phyloP scores from a whole-genome alignment of 2,797 vertebrate genomes.

The Fringilla coelebs region DNA sequence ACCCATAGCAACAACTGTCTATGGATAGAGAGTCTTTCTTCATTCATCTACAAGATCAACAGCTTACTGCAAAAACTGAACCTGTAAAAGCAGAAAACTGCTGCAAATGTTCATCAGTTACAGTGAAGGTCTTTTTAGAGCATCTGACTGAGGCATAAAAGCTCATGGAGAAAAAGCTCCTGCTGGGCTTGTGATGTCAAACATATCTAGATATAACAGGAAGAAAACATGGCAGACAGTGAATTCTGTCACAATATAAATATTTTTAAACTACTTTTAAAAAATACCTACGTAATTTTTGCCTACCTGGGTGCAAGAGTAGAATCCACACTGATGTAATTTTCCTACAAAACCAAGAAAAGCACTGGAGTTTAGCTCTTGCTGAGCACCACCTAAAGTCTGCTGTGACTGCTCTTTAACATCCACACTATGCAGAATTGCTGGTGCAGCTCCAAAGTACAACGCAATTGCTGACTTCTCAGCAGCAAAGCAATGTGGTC shows the following conservation, averaged over 20 bases:
- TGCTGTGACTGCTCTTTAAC: neutral
- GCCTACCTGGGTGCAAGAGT: neutral
- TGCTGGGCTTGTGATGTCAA: neutral
- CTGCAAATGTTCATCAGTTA: neutral
- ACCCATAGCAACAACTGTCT: neutral
- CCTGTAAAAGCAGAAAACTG: neutral
- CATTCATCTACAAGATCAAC: neutral
- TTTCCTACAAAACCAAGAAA: neutral
- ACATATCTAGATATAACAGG: neutral
- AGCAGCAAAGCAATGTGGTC: slow-evolving; percentile 28
- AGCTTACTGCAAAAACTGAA: neutral
- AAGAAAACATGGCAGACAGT: neutral
- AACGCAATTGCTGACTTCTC: slow-evolving; percentile 40
- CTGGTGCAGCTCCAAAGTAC: slow-evolving; percentile 25
- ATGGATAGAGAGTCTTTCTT: neutral
- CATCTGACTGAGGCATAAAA: neutral
- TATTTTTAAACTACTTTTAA: neutral
- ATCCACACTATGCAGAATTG: neutral
- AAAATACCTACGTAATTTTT: neutral
- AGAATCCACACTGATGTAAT: neutral
- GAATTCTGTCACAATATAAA: neutral
- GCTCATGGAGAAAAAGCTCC: neutral
- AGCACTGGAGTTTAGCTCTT: neutral
- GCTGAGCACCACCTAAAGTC: neutral
- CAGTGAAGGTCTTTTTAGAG: neutral